A percentile compares a stretch with the other conserved stretches of the same genome.
phyloP scores from a whole-genome alignment of 2,888 invertebrate genomes.

The Polymixis flavicincta region DNA sequence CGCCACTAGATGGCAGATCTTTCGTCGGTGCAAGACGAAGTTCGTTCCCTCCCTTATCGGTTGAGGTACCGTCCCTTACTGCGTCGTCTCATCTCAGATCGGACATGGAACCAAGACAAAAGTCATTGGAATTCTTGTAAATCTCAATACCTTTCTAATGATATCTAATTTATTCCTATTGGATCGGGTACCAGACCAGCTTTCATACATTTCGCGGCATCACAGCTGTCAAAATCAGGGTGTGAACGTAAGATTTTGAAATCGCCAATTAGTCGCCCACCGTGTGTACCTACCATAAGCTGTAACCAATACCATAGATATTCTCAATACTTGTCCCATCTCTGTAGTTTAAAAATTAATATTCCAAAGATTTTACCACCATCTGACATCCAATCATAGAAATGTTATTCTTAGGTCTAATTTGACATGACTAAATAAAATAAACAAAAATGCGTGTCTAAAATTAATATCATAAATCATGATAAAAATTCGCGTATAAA shows the following conservation, averaged over 20 bases:
- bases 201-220: too few relatives aligned
- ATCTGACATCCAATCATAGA: neutral
- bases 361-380: neutral
- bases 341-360: neutral
- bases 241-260: neutral
- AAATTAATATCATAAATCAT: neutral
- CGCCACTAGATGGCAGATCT: too few relatives aligned
- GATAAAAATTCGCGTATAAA: slow-evolving; percentile 35
- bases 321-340: neutral
- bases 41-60: too few relatives aligned
- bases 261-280: neutral
- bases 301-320: neutral
- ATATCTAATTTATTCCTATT: too few relatives aligned
- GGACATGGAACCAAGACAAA: too few relatives aligned
- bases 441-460: slow-evolving; percentile 34
- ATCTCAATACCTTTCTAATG: too few relatives aligned
- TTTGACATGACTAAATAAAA: slow-evolving; percentile 24
- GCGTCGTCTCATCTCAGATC: too few relatives aligned
- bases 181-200: too few relatives aligned
- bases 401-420: slow-evolving; percentile 5
- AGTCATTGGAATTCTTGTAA: too few relatives aligned
- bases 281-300: neutral
- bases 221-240: neutral
- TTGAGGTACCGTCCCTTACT: too few relatives aligned
- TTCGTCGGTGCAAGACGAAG: too few relatives aligned